These are phyloP conservation scores for Catamblyrhynchus diadema DNA, from an alignment of 2,797 vertebrate genomes.

Conservation along the genomic window DNA sequence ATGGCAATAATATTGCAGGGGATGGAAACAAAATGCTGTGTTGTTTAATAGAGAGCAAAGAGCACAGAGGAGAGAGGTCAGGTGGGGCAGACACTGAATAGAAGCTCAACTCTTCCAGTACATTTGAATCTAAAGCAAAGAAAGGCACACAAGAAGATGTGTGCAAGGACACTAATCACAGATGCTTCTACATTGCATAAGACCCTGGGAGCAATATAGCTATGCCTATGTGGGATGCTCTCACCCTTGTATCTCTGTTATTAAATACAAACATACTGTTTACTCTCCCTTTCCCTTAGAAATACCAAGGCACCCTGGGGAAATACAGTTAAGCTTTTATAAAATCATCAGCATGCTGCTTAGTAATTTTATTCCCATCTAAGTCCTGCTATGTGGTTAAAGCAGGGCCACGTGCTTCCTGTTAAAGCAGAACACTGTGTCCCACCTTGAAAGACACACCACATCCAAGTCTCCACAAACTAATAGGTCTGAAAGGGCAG, in stretches of 20 bases:
- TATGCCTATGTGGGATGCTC: fast-evolving
- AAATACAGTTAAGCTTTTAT: neutral
- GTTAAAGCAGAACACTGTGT: neutral
- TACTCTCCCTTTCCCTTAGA: neutral
- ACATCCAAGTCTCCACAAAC: neutral
- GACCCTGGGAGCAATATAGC: neutral
- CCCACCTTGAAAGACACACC: neutral
- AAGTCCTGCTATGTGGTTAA: neutral
- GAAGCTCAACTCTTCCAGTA: neutral
- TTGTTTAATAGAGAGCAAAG: neutral
- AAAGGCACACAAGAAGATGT: neutral
- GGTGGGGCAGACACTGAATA: neutral
- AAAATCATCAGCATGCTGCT: neutral
- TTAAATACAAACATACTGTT: neutral
- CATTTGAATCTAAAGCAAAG: neutral
- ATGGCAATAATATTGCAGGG: neutral
- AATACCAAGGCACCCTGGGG: neutral
- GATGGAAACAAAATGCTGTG: neutral
- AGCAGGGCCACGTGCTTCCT: neutral
- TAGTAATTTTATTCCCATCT: neutral
- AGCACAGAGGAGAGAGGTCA: neutral
- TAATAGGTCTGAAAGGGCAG: neutral
- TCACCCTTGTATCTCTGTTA: neutral
- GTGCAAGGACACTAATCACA: neutral
- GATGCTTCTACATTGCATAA: neutral